Conservation (phyloP, 1,140 invertebrate genomes). For the Brachionus asplanchnoidis region DNA sequence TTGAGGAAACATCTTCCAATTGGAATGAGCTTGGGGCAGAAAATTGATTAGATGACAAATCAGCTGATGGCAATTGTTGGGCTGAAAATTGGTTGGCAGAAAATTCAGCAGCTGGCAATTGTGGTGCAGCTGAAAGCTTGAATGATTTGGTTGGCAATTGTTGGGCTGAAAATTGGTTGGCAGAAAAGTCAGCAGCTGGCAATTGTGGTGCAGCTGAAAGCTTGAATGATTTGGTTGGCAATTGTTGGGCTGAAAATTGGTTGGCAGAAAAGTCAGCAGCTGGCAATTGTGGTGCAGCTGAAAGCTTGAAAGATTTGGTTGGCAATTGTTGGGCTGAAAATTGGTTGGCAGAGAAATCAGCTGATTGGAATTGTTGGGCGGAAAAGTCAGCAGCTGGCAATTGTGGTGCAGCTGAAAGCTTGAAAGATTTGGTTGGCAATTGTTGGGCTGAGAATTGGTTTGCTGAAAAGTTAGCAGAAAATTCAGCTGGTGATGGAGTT, state of each 20-base stretch:
- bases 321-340: neutral
- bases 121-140: neutral
- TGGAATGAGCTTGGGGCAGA: slow-evolving; percentile 13
- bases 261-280: neutral
- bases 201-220: neutral
- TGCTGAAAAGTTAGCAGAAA: neutral
- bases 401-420: neutral
- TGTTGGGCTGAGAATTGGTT: neutral
- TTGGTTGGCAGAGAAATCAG: neutral
- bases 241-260: neutral
- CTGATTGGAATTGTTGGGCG: neutral
- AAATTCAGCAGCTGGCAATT: neutral
- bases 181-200: neutral
- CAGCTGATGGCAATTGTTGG: neutral
- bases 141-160: neutral
- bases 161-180: neutral
- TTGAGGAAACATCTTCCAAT: neutral
- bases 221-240: neutral
- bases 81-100: no score
- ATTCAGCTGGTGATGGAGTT: neutral
- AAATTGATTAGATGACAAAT: neutral
- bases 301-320: neutral
- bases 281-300: neutral
- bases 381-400: neutral
- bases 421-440: neutral